phyloP scores from a whole-genome alignment of 2,113 vertebrate species.

The Chiloscyllium plagiosum region DNA sequence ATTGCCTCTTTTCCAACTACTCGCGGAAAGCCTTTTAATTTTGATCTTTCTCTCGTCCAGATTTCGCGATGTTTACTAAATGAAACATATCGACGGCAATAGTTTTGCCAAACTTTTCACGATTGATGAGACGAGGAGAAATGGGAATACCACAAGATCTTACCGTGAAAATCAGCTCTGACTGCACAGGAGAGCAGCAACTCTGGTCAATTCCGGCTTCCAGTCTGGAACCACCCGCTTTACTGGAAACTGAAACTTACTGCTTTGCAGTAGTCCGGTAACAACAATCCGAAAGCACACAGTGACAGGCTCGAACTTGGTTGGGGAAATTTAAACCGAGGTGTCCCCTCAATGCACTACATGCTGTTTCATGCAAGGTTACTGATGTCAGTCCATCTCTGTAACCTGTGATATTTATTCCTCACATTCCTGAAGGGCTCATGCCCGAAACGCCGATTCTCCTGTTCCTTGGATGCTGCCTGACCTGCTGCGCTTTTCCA shows the following conservation, averaged over 20 bases:
- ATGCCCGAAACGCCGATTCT: no score
- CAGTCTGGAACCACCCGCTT: background rate
- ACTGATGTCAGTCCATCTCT: background rate
- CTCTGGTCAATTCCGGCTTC: background rate
- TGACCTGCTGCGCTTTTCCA: no score
- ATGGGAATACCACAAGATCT: background rate
- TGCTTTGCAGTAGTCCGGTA: background rate
- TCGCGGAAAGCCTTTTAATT: background rate
- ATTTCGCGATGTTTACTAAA: no score
- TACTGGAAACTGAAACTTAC: background rate
- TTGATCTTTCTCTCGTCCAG: background rate
- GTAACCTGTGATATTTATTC: background rate
- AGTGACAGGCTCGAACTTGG: background rate
- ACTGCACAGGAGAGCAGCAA: background rate
- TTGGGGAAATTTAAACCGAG: background rate
- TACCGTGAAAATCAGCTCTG: background rate
- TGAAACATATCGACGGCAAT: background rate
- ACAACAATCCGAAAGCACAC: background rate
- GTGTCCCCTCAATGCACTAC: background rate
- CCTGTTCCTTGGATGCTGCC: no score
- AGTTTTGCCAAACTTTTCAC: background rate
- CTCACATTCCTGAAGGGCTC: background rate
- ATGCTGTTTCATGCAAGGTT: background rate
- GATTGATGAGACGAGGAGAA: background rate
- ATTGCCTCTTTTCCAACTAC: background rate